Base-by-base conservation (phyloP, 2,888 invertebrate species). In the Digitonthophagus gazella region DNA sequence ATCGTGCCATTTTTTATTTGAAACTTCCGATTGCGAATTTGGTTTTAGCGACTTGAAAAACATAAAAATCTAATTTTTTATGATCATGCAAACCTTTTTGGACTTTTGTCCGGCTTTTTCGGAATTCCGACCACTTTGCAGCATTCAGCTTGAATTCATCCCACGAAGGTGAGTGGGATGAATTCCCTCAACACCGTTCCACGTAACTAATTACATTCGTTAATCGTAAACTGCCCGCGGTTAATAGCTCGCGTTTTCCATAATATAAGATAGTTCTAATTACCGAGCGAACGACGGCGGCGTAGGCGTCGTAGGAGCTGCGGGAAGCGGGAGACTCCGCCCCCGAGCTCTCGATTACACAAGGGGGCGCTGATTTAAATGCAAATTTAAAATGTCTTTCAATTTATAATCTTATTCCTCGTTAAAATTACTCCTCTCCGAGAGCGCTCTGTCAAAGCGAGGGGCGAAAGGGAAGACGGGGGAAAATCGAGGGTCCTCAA, bases 121-220 rank as follows among this genome's bases (percentile, higher is more conserved):
- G n/a, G n/a, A n/a, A n/a, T n/a, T n/a, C n/a, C n/a, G n/a, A n/a
- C n/a, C n/a, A n/a, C n/a, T n/a, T n/a, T n/a, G n/a, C n/a, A n/a
- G n/a, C n/a, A n/a, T n/a, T n/a, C n/a, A n/a, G n/a, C n/a, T n/a
- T n/a, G n/a, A n/a, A n/a, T n/a, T n/a, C n/a, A n/a, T n/a, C n/a
- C n/a, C n/a, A n/a, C n/a, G n/a, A n/a, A n/a, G n/a, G n/a, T n/a
- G n/a, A n/a, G n/a, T n/a, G n/a, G n/a, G n/a, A n/a, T n/a, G n/a
- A n/a, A n/a, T n/a, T n/a, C n/a, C n/a, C n/a, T n/a, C n/a, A n/a
- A n/a, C n/a, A n/a, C n/a, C n/a, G n/a, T n/a, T n/a, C n/a, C n/a
- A n/a, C n/a, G n/a, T n/a, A n/a, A n/a, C n/a, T 82, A 84, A 82
- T 82, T 82, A 82, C 81, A 80, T 82, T 82, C 79, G 81, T 82